phyloP scores from a whole-genome alignment of 2,888 invertebrate species.

The Philopedon plagiatum region DNA sequence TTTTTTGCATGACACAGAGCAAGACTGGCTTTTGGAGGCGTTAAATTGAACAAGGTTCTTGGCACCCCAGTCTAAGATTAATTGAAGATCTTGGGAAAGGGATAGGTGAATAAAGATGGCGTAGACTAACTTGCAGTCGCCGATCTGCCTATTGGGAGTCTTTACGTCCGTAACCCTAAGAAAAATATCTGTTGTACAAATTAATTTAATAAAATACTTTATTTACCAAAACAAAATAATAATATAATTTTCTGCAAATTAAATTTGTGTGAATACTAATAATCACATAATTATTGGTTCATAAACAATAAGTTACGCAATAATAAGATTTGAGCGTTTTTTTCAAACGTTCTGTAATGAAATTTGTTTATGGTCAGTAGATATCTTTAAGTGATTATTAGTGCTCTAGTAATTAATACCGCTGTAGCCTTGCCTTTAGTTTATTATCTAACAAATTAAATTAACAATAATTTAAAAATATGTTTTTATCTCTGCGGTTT shows the following conservation, averaged over 20 bases:
- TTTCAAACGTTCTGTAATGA: not conserved
- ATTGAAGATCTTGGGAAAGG: too few relatives aligned
- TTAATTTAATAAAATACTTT: not conserved
- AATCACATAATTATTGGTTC: not conserved
- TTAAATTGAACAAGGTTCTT: too few relatives aligned
- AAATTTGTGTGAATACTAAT: not conserved
- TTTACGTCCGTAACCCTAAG: too few relatives aligned
- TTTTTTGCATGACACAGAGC: too few relatives aligned
- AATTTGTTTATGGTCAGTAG: not conserved
- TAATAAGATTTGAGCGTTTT: not conserved
- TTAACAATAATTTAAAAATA: constrained; percentile 3
- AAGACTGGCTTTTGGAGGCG: too few relatives aligned
- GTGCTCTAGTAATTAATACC: not conserved
- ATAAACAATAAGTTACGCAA: not conserved
- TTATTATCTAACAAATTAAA: not conserved
- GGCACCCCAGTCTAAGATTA: too few relatives aligned
- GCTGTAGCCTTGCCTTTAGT: not conserved
- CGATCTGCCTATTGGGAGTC: too few relatives aligned
- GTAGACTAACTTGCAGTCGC: too few relatives aligned
- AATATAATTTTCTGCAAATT: constrained; percentile 11
- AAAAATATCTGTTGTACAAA: too few relatives aligned
- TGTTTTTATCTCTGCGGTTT: not conserved
- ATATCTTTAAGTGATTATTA: not conserved
- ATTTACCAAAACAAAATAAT: not conserved
- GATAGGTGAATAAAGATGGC: too few relatives aligned